Evolutionary conservation across 2,113 vertebrate genomes (phyloP), one percentile per base, ranked within the genome.

Genomic region (Hystrix cristata): DNA sequence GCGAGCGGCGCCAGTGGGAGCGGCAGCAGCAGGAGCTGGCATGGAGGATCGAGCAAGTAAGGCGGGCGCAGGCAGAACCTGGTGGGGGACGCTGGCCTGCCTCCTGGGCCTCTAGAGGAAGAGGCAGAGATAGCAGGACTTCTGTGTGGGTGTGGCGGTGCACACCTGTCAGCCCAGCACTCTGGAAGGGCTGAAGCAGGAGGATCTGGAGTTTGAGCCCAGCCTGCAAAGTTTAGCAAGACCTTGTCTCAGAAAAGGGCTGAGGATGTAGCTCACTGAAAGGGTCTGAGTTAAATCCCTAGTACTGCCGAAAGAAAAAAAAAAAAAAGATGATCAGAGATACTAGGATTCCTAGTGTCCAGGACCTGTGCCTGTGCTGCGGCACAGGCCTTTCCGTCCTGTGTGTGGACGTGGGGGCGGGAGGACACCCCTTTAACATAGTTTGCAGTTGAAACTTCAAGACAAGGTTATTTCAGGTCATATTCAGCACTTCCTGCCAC

Each of bases 1-100:
- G 97, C 46, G 99, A 99, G 72, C 98, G 99, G 2, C 99, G 98
- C 95, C 99, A 99, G 43, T 99, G 99, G 99, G 99, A 99, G 31
- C 97, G 94, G 71, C 99, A 99, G 55, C 99, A 99, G 97, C 99
- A 99, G 95, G 99, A 99, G 86, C 98, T 99, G 60, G 98, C 99
- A n/a, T 98, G 98, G 97, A 98, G 98, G 93, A 98, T 99, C 98
- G 99, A 99, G 92, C 99, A 99, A 99, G 99, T 99, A 84, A 97
- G 98, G 38, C 38, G 38, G 38, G 38, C 38, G 38, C 38, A 38
- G 38, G 38, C 38, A 38, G 38, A 38, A 38, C 38, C 38, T 38
- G 38, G 38, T 38, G 38, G 38, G 38, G 38, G 38, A 16, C 12
- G 57, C 2, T 14, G 8, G 51, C 51, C 51, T 64, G 5, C 19